Evolutionary conservation across 2,888 invertebrate genomes (phyloP).

Genomic region (Caradrina kadenii): DNA sequence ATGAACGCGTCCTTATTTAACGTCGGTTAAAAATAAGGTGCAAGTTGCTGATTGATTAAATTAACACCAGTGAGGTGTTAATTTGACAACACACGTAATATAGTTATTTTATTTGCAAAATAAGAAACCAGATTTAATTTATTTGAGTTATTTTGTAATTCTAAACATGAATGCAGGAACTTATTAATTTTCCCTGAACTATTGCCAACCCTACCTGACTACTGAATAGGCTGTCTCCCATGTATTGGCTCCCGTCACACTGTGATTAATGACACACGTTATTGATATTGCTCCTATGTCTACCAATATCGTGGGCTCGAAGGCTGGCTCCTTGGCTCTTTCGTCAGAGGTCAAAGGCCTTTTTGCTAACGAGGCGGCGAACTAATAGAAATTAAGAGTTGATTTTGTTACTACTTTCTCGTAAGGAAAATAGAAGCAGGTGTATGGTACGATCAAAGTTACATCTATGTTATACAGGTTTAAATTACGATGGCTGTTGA

Average conservation of each 20-base stretch:
- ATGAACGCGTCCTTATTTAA: slow-evolving; percentile 1
- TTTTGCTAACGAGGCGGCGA: slow-evolving; percentile 25
- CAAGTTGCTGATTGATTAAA: no score
- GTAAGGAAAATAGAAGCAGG: not conserved
- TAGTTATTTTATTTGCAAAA: not conserved
- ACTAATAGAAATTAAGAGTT: slow-evolving; percentile 53
- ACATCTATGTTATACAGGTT: not conserved
- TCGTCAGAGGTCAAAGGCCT: slow-evolving; percentile 46
- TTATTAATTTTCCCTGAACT: not conserved
- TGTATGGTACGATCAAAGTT: slow-evolving; percentile 4
- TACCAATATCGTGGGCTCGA: slow-evolving; percentile 37
- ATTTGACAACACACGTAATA: not conserved
- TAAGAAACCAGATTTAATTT: not conserved
- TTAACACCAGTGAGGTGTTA: not conserved
- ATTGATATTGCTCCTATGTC: slow-evolving; percentile 45
- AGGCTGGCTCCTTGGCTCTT: slow-evolving; percentile 31
- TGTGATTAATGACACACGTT: slow-evolving; percentile 59
- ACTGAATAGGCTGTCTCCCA: slow-evolving; percentile 23
- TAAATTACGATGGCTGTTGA: not conserved
- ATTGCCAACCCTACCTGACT: slow-evolving; percentile 47
- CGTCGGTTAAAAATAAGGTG: not conserved
- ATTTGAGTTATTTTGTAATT: no score
- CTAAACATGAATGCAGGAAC: not conserved
- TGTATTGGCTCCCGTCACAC: slow-evolving; percentile 48
- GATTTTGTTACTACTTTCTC: slow-evolving; percentile 47